These are phyloP conservation scores for Lithodes maja DNA, from an alignment of 2,888 invertebrate species.

Conservation along the genomic window DNA sequence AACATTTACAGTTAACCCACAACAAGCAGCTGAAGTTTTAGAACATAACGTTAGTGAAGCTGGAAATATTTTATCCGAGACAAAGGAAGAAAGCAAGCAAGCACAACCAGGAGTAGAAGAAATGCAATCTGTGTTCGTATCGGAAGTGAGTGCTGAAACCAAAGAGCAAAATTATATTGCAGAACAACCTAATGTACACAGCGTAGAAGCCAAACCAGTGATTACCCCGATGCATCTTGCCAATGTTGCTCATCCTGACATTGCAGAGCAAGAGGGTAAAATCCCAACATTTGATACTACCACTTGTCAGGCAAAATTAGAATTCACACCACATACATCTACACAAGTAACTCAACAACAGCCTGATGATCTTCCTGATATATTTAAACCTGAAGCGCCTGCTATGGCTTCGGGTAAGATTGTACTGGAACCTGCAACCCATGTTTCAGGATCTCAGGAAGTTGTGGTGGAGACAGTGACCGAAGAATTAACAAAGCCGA, in stretches of 20 bases:
- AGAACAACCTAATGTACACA: slow-evolving; percentile 71
- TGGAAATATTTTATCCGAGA: slow-evolving; percentile 51
- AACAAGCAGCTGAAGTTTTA: slow-evolving; percentile 74
- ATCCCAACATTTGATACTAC: slow-evolving; percentile 70
- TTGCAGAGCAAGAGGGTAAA: slow-evolving; percentile 74
- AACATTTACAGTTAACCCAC: slow-evolving; percentile 74
- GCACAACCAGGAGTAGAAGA: slow-evolving; percentile 74
- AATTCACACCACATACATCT: slow-evolving; percentile 57
- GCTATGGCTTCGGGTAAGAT: slow-evolving; percentile 56
- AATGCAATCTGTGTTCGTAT: slow-evolving; percentile 79
- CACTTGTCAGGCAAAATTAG: slow-evolving; percentile 72
- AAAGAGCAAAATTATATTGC: slow-evolving; percentile 78
- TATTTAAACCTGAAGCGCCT: slow-evolving; percentile 60
- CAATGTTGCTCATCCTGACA: slow-evolving; percentile 75
- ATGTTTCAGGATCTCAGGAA: slow-evolving; percentile 66
- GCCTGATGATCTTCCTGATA: slow-evolving; percentile 60
- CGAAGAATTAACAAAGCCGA: slow-evolving; percentile 34
- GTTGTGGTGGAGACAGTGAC: slow-evolving; percentile 60
- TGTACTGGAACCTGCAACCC: slow-evolving; percentile 63
- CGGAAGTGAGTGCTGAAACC: slow-evolving; percentile 81
- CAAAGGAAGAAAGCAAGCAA: slow-evolving; percentile 71
- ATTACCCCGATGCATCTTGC: slow-evolving; percentile 72
- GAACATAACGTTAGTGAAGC: slow-evolving; percentile 58
- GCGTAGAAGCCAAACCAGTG: slow-evolving; percentile 65
- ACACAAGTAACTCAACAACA: slow-evolving; percentile 57